These are phyloP conservation scores for Cololabis saira DNA, from an alignment of 2,113 vertebrate species.

Conservation along the genomic window DNA sequence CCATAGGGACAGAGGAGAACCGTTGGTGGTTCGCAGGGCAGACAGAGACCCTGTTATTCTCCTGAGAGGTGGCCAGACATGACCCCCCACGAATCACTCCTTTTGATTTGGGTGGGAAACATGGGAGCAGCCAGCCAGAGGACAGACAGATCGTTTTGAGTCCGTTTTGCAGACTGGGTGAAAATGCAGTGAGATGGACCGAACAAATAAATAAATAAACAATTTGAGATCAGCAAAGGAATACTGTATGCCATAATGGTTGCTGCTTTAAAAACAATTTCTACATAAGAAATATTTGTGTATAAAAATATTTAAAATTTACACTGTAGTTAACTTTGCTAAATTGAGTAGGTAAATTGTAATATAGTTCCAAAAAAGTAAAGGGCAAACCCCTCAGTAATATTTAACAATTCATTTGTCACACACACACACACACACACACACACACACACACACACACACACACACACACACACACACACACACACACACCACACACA, in stretches of 20 bases:
- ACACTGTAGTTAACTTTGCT: no score
- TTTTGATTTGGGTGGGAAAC: conserved; percentile 80
- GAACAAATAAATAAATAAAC: conserved; percentile 2
- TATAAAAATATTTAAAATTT: no score
- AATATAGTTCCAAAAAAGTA: background rate
- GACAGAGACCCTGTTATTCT: conserved; percentile 78
- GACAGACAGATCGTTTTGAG: conserved; percentile 46
- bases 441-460: conserved; percentile 34
- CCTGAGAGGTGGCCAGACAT: conserved; percentile 82
- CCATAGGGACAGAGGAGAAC: conserved; percentile 79
- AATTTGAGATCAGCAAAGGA: background rate
- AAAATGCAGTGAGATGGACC: conserved; percentile 14
- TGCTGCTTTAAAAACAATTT: background rate
- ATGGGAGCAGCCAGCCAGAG: conserved; percentile 60
- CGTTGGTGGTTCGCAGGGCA: conserved; percentile 75
- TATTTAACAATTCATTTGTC: no score
- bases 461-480: conserved; percentile 30
- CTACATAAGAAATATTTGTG: no score
- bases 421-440: conserved; percentile 27
- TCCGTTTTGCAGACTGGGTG: conserved; percentile 38
- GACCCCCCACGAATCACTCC: conserved; percentile 70
- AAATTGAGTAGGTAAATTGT: background rate
- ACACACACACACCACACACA: background rate
- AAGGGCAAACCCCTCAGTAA: background rate
- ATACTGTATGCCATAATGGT: background rate